Conservation (phyloP, 92 coral and sea anemone species). For the Actinostola sp. region DNA sequence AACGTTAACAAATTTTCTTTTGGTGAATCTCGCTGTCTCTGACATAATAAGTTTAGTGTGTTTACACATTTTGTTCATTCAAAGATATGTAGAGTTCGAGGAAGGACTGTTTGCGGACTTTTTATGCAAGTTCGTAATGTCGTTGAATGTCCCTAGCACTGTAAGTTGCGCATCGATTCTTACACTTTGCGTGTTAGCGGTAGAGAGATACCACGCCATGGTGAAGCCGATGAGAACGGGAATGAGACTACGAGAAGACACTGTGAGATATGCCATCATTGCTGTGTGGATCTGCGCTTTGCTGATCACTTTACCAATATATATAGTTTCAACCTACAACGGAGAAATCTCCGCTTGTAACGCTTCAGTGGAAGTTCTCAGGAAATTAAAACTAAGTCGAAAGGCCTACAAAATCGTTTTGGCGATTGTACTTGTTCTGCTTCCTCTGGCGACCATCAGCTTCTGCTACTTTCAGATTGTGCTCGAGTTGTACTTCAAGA, state of each 20-base stretch:
- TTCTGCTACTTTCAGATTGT: too few relatives aligned
- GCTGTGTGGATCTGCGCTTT: not conserved
- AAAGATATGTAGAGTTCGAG: not conserved
- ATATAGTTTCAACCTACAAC: not conserved
- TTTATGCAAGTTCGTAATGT: conserved; percentile 11
- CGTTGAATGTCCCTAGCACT: conserved; percentile 3
- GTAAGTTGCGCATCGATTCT: not conserved
- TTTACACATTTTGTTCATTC: not conserved
- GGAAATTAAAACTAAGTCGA: not conserved
- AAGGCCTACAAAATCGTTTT: not conserved
- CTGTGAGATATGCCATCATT: conserved; percentile 1
- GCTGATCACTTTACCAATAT: not conserved
- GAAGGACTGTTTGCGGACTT: not conserved
- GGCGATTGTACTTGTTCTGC: not conserved
- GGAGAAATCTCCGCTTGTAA: not conserved
- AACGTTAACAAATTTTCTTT: conserved; percentile 5
- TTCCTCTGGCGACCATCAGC: not conserved
- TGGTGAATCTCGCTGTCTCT: conserved; percentile 16
- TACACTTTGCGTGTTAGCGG: not conserved
- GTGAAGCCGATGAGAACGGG: conserved; percentile 17
- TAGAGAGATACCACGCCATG: conserved; percentile 28
- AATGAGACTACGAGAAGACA: conserved; percentile 9
- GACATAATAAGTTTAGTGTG: not conserved
- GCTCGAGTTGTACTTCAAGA: conserved; percentile 18
- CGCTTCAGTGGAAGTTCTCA: not conserved